A percentile compares a stretch with the other conserved stretches of the same genome.
Conservation (phyloP, 2,113 vertebrate genomes). For the Stomatorhinus ivindoensis region DNA sequence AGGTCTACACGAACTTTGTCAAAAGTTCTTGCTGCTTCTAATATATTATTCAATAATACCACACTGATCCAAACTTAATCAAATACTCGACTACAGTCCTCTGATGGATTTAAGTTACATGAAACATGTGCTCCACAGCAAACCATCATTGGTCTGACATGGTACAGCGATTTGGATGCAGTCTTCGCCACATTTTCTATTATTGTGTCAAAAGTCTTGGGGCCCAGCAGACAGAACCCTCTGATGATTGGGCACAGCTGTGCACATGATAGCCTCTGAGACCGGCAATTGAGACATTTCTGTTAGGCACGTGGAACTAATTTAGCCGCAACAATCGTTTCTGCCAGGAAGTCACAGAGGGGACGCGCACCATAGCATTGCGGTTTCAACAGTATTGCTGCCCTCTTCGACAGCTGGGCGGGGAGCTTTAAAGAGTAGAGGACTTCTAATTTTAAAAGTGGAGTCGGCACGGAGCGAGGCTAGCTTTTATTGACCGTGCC, state of each 20-base stretch:
- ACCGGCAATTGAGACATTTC: constrained; percentile 36
- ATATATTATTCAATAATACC: not conserved
- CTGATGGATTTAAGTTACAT: not conserved
- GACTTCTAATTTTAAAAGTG: not conserved
- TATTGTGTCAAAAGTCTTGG: not conserved
- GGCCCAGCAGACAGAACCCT: not conserved
- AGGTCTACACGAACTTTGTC: not conserved
- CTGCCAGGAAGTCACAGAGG: constrained; percentile 8
- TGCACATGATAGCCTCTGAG: constrained; percentile 21
- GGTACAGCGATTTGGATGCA: not conserved
- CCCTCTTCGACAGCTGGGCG: not conserved
- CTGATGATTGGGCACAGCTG: constrained; percentile 22
- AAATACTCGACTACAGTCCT: not conserved
- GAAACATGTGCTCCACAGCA: not conserved
- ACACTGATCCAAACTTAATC: not conserved
- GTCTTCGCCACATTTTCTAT: not conserved
- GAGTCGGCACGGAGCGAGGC: not conserved
- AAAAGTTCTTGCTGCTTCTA: not conserved
- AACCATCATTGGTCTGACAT: not conserved
- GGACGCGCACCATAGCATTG: not conserved
- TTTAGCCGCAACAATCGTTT: constrained; percentile 36
- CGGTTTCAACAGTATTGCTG: not conserved
- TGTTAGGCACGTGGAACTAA: constrained; percentile 44
- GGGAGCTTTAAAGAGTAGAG: not conserved
- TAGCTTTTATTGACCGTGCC: not conserved